Evolutionary conservation across 2,888 invertebrate species (phyloP).

Genomic region (Plebejus anna): DNA sequence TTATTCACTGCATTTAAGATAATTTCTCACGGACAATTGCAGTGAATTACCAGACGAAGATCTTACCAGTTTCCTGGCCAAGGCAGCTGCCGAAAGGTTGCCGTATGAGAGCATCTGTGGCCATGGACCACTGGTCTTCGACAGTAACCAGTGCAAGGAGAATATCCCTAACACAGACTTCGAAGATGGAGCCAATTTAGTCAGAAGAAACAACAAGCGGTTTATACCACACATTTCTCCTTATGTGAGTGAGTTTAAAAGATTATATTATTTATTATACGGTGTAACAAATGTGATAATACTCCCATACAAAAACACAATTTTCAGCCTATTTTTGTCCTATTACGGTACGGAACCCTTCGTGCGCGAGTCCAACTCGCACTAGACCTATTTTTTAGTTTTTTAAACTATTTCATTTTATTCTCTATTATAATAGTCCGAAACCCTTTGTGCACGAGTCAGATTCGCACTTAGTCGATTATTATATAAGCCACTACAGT

Average conservation of each 20-base stretch:
- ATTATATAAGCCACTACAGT: too few relatives aligned
- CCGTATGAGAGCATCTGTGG: slow-evolving; percentile 70
- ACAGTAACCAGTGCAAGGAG: slow-evolving; percentile 40
- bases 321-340: too few relatives aligned
- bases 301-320: too few relatives aligned
- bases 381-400: too few relatives aligned
- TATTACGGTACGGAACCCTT: too few relatives aligned
- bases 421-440: too few relatives aligned
- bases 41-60: slow-evolving; percentile 50
- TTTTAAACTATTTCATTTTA: too few relatives aligned
- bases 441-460: too few relatives aligned
- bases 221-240: slow-evolving; percentile 67
- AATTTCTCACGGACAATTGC: slow-evolving; percentile 34
- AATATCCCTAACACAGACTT: slow-evolving; percentile 33
- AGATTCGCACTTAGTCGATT: too few relatives aligned
- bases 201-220: slow-evolving; percentile 49
- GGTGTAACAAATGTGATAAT: too few relatives aligned
- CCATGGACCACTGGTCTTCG: slow-evolving; percentile 52
- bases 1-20: background rate
- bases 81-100: slow-evolving; percentile 44
- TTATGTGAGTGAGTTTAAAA: slow-evolving; percentile 51
- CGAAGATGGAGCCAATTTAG: slow-evolving; percentile 44
- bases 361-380: too few relatives aligned
- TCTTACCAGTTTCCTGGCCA: slow-evolving; percentile 49
- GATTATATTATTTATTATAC: background rate